Base-by-base conservation (phyloP, 2,888 invertebrate genomes). In the Andrena trimmerana region DNA sequence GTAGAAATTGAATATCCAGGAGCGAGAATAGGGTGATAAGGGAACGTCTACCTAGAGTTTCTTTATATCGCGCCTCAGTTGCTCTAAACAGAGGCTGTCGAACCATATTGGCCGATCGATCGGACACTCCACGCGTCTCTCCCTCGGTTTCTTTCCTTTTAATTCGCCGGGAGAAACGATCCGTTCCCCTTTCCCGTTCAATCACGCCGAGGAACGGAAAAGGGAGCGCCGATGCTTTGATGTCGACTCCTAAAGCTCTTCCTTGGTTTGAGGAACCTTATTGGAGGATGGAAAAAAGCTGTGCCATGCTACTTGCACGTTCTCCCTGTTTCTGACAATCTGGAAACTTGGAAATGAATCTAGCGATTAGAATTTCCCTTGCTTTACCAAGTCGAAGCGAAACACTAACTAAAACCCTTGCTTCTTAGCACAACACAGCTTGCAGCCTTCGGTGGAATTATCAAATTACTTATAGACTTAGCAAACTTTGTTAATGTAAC, bases 21-120 rank as follows among this genome's bases (percentile, higher is more conserved):
- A 57, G 4, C 20, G 50, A 76, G 62, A 54, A 76, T 16, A 24
- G 63, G 31, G 16, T n/a, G 67, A 78, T 59, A 78, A 78, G 36
- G 67, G 7, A 62, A 20, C 29, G 50, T 59, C 70, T 36, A 65
- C n/a, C 42, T 48, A 31, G 24, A n/a, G 20, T 62, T 70, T 62
- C 42, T 24, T 42, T 36, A 13, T 72, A 24, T 33, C 42, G 13
- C 50, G 31, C 10, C 42, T 20, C 13, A 27, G 10, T 24, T 57
- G 4, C 57, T 24, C 57, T 13, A 24, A 57, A 57, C 4, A 10
- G 24, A 10, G 27, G 54, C 65, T 69, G 65, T 73, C 77, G 60
- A 65, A 81, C 77, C 42, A 50, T 31, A 67, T 73, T 60, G 73
- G 33, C 13, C 29, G 50, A 81, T 81, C 77, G 77, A 81, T 81